Evolutionary conservation across 2,888 invertebrate species (phyloP), one percentile per base, ranked within the genome.

Genomic region (Phortica magna): DNA sequence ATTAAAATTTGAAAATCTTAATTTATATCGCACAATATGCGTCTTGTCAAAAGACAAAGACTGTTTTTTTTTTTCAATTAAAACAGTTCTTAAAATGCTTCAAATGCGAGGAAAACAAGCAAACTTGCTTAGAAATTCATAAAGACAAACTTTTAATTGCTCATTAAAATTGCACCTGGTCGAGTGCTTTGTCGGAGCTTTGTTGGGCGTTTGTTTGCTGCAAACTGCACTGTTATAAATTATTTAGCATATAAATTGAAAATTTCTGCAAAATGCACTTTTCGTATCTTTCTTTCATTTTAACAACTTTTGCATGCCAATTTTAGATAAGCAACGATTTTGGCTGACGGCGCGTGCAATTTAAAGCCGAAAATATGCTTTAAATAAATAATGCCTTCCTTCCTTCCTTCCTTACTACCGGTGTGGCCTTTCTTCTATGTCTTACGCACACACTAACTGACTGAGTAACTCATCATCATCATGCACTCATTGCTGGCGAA

Each of bases 201-300:
- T 48, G 9, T 48, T 14, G 48, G 1, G n/a, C 10, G 68, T 31
- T 31, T 4, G 31, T 31, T 31, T 31, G 31, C 5, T 31, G 19
- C 48, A 48, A 70, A 55, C 53, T 71, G 70, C 70, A 74, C 71
- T 71, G 72, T 64, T 57, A 64, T 67, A 76, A 78, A 79, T 73
- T 75, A 77, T 67, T 83, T 84, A 81, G 84, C 86, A 84, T 84
- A 80, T 82, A 85, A 83, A 84, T 84, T 83, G 78, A 74, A 80
- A 79, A 77, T 76, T 75, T 75, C 57, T 72, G 64, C 68, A 53
- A 65, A 81, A 84, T 84, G 84, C 83, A 84, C 81, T 85, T 85
- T 17, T 67, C n/a, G 7, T 61, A 19, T 61, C 19, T 9, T 61
- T 80, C 59, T 48, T 57, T 41, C 14, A 14, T 14, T 5, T 9